Conservation (phyloP, 2,888 invertebrate genomes). For the Cyclophora albipunctata region DNA sequence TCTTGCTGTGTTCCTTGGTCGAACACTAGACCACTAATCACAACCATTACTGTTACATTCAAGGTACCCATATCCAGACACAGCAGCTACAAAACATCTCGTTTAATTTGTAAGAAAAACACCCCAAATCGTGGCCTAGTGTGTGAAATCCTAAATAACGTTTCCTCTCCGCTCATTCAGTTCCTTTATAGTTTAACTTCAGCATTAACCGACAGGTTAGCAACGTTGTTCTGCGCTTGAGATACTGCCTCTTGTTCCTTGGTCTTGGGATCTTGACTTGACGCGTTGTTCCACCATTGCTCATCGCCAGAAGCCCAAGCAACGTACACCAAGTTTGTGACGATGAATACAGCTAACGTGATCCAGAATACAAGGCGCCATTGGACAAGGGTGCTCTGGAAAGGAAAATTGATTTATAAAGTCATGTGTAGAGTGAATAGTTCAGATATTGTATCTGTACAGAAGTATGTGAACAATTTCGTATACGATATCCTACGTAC, state of each 20-base stretch:
- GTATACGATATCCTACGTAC: too few relatives aligned
- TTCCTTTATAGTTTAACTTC: conserved; percentile 48
- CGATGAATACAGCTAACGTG: conserved; percentile 80
- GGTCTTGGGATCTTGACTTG: conserved; percentile 46
- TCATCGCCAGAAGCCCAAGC: conserved; percentile 85
- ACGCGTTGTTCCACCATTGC: conserved; percentile 83
- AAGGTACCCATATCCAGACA: too few relatives aligned
- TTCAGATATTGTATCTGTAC: too few relatives aligned
- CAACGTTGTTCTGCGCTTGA: neutral
- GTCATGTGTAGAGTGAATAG: too few relatives aligned
- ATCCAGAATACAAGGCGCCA: conserved; percentile 91
- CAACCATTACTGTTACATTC: too few relatives aligned
- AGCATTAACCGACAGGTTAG: conserved; percentile 42
- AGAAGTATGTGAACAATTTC: too few relatives aligned
- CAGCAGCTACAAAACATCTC: too few relatives aligned
- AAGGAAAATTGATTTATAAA: conserved; percentile 9
- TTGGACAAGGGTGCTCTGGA: conserved; percentile 77
- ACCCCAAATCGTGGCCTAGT: too few relatives aligned
- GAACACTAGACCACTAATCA: too few relatives aligned
- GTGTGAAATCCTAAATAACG: too few relatives aligned
- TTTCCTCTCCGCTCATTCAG: neutral
- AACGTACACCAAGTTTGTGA: conserved; percentile 82
- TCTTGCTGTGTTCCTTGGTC: too few relatives aligned
- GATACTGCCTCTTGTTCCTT: conserved; percentile 36
- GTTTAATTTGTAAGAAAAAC: too few relatives aligned